These are phyloP conservation scores for Gordius sp. DNA, from an alignment of 2,888 invertebrate genomes.

Conservation along the genomic window DNA sequence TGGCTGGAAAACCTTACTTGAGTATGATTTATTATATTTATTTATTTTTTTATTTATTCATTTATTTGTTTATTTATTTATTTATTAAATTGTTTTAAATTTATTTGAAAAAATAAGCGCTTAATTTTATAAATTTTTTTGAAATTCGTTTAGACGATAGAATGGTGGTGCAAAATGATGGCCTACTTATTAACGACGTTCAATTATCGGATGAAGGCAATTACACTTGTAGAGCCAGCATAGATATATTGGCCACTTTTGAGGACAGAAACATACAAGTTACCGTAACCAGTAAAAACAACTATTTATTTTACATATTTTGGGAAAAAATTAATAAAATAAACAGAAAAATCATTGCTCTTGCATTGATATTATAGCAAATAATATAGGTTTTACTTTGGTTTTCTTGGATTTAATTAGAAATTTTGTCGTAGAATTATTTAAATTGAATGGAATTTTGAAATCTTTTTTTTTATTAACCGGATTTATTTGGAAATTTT, in stretches of 20 bases:
- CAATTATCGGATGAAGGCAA: background rate
- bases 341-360: too few species aligned
- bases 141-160: background rate
- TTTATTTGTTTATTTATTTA: too few species aligned
- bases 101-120: background rate
- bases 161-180: background rate
- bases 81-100: background rate
- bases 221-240: background rate
- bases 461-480: too few species aligned
- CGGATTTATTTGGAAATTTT: too few species aligned
- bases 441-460: too few species aligned
- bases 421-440: too few species aligned
- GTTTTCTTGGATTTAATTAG: too few species aligned
- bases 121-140: background rate
- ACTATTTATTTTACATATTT: too few species aligned
- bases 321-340: too few species aligned
- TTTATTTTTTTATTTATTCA: background rate
- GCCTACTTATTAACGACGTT: background rate
- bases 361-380: too few species aligned
- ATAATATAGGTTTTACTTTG: too few species aligned
- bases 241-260: background rate
- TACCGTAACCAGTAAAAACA: background rate
- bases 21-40: background rate
- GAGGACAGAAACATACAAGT: background rate
- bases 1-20: background rate